A percentile compares a stretch with the other conserved stretches of the same genome.
phyloP scores from a whole-genome alignment of 2,113 vertebrate genomes.

The Ageneiosus marmoratus region DNA sequence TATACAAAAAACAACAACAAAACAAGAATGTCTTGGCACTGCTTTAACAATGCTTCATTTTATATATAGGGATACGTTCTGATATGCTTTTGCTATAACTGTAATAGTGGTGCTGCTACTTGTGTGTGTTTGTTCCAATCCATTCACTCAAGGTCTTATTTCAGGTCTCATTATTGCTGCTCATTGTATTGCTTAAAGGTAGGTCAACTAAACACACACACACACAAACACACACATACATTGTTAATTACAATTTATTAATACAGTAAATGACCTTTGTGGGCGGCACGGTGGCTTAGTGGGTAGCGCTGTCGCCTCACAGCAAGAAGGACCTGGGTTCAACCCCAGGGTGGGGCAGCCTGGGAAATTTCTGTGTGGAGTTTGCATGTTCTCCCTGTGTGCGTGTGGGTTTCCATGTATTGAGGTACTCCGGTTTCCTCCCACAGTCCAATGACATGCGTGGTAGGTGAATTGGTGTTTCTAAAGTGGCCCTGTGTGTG shows the following conservation, averaged over 20 bases:
- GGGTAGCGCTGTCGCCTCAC: no score
- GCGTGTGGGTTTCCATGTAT: no score
- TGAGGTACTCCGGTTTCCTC: no score
- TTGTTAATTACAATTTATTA: not conserved
- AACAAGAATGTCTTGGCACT: not conserved
- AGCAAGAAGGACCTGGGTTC: no score
- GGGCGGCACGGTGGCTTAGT: no score
- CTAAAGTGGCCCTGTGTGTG: no score
- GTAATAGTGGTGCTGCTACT: not conserved
- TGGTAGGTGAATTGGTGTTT: no score
- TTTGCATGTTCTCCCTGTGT: no score
- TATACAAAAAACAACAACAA: not conserved
- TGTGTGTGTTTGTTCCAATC: not conserved
- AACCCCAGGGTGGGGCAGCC: no score
- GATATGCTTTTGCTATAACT: not conserved
- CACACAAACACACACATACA: constrained; percentile 1
- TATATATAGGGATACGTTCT: not conserved
- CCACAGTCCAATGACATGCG: no score
- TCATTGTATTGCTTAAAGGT: not conserved
- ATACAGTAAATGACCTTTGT: no score
- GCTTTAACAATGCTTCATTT: not conserved
- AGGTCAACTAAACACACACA: not conserved
- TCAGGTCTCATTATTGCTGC: not conserved
- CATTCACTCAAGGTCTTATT: not conserved
- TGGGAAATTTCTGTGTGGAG: no score